Evolutionary conservation across 2,888 invertebrate genomes (phyloP), one percentile per base, ranked within the genome.

Genomic region (Augochlorella aurata): DNA sequence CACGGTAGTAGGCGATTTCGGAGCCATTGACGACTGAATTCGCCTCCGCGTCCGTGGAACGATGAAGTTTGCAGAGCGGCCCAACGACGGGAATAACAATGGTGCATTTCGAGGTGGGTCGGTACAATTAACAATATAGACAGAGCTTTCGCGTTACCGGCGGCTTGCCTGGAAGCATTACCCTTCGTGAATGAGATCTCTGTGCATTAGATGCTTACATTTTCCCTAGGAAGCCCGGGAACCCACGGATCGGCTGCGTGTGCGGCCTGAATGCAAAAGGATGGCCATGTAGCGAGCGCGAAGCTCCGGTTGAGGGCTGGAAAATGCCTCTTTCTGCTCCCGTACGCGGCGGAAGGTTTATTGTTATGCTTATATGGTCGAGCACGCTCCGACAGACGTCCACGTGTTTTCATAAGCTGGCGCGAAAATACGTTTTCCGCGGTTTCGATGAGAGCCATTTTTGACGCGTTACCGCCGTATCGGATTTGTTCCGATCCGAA

Each of bases 331-430:
- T 81, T 86, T 84, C 87, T 83, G 78, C 74, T 79, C 79, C 83
- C 79, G 70, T 68, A 78, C 81, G 75, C 74, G 47, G 44, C 61
- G 78, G 78, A 69, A 74, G 86, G 82, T 87, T 87, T 87, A 87
- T 87, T 87, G 87, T 87, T 87, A 86, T 86, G 87, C 86, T 87
- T 87, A 85, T 85, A 87, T 74, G 82, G 71, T 21, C 79, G 76
- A 79, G 78, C 70, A 79, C 82, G 74, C 79, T 68, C 68, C 47
- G 76, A 71, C 77, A 50, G 52, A 49, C 72, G 65, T 66, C 54
- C 45, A 12, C 52, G 58, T 79, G 81, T 80, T 70, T 50, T 69
- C 24, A 69, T 2, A 52, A 63, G 63, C 49, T 54, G 12, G 24
- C n/a, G 68, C 18, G 73, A 67, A 78, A 78, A 81, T 72, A 54